Conservation (phyloP, 1,140 invertebrate species). For the Drosophila baimaii region DNA sequence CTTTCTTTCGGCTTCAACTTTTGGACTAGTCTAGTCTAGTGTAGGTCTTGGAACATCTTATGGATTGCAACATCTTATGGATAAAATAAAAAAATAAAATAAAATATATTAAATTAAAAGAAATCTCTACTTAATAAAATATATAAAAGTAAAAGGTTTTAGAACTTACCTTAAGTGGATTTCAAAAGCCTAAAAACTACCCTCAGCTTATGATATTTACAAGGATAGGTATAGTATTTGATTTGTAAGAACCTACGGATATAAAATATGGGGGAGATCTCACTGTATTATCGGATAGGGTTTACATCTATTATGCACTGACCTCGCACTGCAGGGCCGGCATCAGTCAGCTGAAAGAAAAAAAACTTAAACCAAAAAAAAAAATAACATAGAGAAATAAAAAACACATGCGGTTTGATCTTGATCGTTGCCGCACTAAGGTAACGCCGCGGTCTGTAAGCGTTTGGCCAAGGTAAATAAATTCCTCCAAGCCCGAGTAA, state of each 20-base stretch:
- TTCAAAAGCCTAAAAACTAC: too few species aligned
- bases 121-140: background rate
- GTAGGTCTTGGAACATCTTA: too few species aligned
- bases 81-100: too few species aligned
- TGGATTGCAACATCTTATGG: too few species aligned
- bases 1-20: too few species aligned
- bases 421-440: constrained; percentile 30
- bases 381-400: background rate
- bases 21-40: too few species aligned
- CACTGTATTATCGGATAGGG: background rate
- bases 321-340: constrained; percentile 39
- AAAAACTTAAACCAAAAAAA: background rate
- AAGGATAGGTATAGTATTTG: too few species aligned
- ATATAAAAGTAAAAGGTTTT: background rate
- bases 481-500: constrained; percentile 1
- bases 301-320: constrained; percentile 23
- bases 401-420: constrained; percentile 44
- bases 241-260: background rate
- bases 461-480: constrained; percentile 34
- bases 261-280: background rate
- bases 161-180: too few species aligned
- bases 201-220: too few species aligned
- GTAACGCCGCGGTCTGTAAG: constrained; percentile 37
- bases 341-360: constrained; percentile 18
- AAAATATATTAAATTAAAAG: too few species aligned